Base-by-base conservation (phyloP, 2,888 invertebrate species). In the Dioctria linearis region DNA sequence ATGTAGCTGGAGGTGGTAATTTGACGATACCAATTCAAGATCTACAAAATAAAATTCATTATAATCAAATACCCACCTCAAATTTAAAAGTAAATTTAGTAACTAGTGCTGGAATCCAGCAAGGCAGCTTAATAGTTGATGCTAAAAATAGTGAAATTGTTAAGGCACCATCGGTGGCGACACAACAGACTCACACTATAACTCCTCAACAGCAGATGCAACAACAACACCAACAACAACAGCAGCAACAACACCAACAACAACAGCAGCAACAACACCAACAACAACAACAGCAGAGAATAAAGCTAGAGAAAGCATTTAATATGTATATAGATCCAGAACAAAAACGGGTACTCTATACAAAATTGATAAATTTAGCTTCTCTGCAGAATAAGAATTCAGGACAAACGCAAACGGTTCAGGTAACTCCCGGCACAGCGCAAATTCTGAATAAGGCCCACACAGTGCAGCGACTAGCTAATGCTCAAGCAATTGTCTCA, bases 61-160 rank as follows among this genome's bases (percentile, higher is more conserved):
- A 87, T 81, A 87, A 87, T 83, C 87, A 87, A 40, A 83, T 88
- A 79, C 85, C 86, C 61, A 87, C 87, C 80, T 85, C 88, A 40
- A 89, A 88, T 85, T 85, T 89, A 3, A 89, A 89, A 84, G 84
- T 89, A 80, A 89, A 89, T 83, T 86, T 89, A 81, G 87, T 89
- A 4, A 86, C 87, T 81, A 86, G 85, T 39, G 81, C 85, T 4
- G 84, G 84, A 57, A 82, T 85, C 6, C 85, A 85, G 59, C 84
- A 86, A 79, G 85, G 85, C 11, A 85, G 83, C 75, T 82, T 85
- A 13, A 82, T 85, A 9, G 84, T 85, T 8, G 85, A 85, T 79
- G 78, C 87, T 3, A 87, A 87, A 69, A 87, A 86, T 82, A 83
- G 86, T 0, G 67, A 80, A 6, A 66, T 84, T 80, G 79, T 80